These are phyloP conservation scores for Engraulis encrasicolus DNA, from an alignment of 2,113 vertebrate genomes.

Conservation along the genomic window DNA sequence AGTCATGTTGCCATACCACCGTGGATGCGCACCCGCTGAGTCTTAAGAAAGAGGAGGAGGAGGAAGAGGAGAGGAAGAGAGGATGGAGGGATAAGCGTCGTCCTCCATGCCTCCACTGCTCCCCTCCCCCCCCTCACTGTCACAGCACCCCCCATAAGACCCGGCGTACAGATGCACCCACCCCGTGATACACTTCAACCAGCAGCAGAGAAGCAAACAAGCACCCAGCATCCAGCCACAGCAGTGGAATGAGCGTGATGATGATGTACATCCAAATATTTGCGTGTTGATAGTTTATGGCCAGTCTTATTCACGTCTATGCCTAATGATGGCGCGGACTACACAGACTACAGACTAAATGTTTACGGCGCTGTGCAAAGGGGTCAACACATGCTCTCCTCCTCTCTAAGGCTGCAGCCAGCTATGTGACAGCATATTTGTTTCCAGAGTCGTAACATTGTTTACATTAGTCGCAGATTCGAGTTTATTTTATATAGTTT, in stretches of 20 bases:
- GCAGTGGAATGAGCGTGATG: neutral
- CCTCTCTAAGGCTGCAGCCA: neutral
- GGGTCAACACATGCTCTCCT: neutral
- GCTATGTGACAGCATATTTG: neutral
- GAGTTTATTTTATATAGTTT: no score
- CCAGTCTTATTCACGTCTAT: slow-evolving; percentile 1
- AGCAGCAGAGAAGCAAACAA: neutral
- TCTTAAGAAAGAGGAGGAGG: neutral
- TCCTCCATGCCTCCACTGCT: neutral
- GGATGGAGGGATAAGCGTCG: neutral
- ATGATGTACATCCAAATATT: neutral
- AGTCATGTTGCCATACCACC: neutral
- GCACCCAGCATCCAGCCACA: slow-evolving; percentile 13
- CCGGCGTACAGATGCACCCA: neutral
- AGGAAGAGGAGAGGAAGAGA: neutral
- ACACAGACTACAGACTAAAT: neutral
- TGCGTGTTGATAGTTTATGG: slow-evolving; percentile 14
- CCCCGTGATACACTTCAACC: neutral
- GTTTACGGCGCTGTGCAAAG: neutral
- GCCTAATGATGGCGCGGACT: neutral
- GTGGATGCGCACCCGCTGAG: neutral
- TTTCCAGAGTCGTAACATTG: neutral
- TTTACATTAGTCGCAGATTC: no score
- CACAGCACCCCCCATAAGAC: neutral
- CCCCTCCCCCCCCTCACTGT: neutral